Percentiles rank a stretch among this genome's conserved stretches.
These are phyloP conservation scores for Nasua narica DNA, from an alignment of 2,797 vertebrate genomes.

Conservation along the genomic window DNA sequence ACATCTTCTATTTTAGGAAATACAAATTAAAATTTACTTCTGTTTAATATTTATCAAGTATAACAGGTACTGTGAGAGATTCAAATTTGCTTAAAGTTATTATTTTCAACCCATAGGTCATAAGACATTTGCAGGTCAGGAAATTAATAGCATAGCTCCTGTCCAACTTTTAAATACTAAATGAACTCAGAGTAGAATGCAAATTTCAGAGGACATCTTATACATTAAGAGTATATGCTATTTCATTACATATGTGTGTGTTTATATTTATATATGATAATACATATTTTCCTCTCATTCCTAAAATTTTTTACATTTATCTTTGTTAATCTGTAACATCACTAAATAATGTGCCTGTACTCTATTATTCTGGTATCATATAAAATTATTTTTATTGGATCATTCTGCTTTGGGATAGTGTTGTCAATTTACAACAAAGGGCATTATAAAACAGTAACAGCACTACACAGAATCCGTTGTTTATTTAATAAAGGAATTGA, in stretches of 20 bases:
- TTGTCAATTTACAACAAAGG: not conserved
- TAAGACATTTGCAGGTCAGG: not conserved
- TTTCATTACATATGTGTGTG: not conserved
- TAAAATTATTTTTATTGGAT: not conserved
- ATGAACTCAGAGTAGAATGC: not conserved
- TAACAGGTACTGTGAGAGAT: not conserved
- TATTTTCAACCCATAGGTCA: not conserved
- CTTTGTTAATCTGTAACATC: not conserved
- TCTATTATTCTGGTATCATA: not conserved
- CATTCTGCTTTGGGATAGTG: not conserved
- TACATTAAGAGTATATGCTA: not conserved
- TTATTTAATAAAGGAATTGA: not conserved
- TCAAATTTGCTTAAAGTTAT: not conserved
- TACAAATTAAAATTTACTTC: not conserved
- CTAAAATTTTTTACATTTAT: not conserved
- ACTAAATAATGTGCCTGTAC: not conserved
- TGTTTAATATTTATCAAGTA: not conserved
- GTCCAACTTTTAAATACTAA: not conserved
- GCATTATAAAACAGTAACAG: not conserved
- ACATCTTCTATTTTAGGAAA: not conserved
- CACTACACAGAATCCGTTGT: not conserved
- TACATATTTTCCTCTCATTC: not conserved
- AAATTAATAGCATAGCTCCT: not conserved
- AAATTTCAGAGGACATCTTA: not conserved
- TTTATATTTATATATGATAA: not conserved